Evolutionary conservation across 2,888 invertebrate species (phyloP).

Genomic region (Lepidochitona cinerea): DNA sequence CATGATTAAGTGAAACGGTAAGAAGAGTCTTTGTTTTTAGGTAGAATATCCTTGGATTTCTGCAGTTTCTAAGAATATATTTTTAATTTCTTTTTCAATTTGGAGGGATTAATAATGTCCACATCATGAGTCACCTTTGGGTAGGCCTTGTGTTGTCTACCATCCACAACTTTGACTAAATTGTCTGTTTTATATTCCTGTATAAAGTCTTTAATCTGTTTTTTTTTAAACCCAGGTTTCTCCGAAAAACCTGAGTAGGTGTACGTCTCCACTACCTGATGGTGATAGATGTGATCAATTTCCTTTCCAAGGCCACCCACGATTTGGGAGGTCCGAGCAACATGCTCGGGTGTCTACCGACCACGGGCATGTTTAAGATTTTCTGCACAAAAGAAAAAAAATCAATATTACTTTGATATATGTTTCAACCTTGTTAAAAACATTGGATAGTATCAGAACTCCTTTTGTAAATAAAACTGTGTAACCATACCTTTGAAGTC

Average conservation of each 20-base stretch:
- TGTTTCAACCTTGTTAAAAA: no score
- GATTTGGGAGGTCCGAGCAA: constrained; percentile 5
- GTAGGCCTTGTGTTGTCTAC: constrained; percentile 7
- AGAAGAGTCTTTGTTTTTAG: no score
- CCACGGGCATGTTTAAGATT: constrained; percentile 13
- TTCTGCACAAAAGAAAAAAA: constrained; percentile 1
- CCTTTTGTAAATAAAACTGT: no score
- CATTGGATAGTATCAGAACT: no score
- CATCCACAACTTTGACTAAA: neutral
- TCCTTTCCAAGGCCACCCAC: no score
- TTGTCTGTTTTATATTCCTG: neutral
- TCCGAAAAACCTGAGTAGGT: neutral
- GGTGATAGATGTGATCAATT: no score
- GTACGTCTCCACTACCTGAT: constrained; percentile 1
- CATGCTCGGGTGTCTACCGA: constrained; percentile 8
- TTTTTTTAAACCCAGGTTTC: neutral
- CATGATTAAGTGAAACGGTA: no score
- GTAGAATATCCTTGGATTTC: neutral
- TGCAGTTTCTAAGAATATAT: neutral
- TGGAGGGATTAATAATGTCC: neutral
- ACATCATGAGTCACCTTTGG: neutral
- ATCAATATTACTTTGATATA: neutral
- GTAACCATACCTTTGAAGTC: constrained; percentile 45
- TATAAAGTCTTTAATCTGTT: constrained; percentile 12
- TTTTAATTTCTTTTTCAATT: neutral